Conservation (phyloP, 2,113 vertebrate species). For the Elephantulus edwardii region DNA sequence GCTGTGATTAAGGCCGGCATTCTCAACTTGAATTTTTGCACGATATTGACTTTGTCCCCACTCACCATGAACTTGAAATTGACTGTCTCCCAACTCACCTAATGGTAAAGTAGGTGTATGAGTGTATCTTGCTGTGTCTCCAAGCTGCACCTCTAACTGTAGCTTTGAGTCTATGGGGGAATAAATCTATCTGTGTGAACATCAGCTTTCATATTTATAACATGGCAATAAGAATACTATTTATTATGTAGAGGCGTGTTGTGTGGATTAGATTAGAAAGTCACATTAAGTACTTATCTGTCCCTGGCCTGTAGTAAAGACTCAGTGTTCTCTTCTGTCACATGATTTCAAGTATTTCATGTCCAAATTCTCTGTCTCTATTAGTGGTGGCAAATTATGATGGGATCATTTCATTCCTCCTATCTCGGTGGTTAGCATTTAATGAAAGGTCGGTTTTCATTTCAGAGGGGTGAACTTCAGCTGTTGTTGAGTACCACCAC, state of each 20-base stretch:
- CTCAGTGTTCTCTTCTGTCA: background rate
- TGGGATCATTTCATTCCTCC: background rate
- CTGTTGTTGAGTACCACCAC: too few relatives aligned
- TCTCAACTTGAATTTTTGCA: background rate
- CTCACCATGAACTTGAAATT: background rate
- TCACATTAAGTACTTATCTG: too few relatives aligned
- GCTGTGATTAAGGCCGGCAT: background rate
- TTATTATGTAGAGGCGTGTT: background rate
- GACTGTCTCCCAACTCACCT: background rate
- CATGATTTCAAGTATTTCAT: background rate
- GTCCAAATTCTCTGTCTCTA: background rate
- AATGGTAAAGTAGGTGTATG: background rate
- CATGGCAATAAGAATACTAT: background rate
- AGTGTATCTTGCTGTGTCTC: background rate
- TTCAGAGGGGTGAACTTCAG: background rate
- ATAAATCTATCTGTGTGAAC: background rate
- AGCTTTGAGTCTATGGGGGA: background rate
- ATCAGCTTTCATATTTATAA: background rate
- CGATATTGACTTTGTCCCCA: background rate
- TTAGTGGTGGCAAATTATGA: background rate
- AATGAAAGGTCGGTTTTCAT: background rate
- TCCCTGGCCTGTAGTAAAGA: background rate
- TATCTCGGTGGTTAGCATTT: background rate
- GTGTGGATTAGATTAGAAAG: slow-evolving; percentile 13
- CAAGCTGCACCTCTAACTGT: background rate